phyloP scores from a whole-genome alignment of 2,113 vertebrate species.

The Carlito syrichta region DNA sequence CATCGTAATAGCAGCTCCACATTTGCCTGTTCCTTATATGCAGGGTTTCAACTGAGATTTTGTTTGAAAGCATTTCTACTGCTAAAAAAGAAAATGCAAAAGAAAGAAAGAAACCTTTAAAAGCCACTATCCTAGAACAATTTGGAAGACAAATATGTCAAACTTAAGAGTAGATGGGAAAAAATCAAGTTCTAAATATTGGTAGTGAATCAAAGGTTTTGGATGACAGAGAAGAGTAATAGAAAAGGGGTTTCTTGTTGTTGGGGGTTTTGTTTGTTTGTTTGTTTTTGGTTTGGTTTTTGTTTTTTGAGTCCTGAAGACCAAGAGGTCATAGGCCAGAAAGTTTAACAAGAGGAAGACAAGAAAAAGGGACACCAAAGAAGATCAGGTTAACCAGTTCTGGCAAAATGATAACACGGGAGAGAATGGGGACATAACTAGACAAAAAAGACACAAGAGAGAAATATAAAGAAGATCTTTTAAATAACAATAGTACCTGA shows the following conservation, averaged over 20 bases:
- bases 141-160: neutral
- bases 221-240: neutral
- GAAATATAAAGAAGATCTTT: neutral
- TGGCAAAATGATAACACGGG: neutral
- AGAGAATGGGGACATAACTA: neutral
- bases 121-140: neutral
- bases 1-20: neutral
- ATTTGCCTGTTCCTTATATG: neutral
- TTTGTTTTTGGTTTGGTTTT: neutral
- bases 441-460: neutral
- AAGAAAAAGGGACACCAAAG: neutral
- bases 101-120: neutral
- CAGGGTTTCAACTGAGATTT: neutral
- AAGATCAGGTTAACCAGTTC: neutral
- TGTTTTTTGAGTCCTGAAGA: conserved; percentile 34
- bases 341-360: neutral
- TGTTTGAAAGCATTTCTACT: neutral
- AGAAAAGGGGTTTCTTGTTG: neutral
- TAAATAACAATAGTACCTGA: neutral
- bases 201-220: neutral
- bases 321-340: neutral
- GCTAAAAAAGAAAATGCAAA: neutral
- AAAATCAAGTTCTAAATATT: neutral
- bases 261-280: too few species aligned
- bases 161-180: neutral